Base-by-base conservation (phyloP, 2,113 vertebrate genomes). In the Prolemur simus region DNA sequence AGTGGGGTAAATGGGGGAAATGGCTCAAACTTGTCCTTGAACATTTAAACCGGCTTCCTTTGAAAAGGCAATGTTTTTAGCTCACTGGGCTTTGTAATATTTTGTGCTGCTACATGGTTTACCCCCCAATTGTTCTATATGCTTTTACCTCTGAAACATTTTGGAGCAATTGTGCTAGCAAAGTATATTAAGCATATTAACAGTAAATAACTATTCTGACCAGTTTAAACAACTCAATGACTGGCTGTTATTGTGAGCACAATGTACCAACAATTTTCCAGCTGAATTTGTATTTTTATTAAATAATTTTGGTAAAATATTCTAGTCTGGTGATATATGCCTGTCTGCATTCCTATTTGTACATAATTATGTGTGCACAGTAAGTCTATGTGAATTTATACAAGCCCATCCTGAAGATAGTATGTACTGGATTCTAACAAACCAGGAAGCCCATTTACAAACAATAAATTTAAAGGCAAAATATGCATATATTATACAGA, bases 121-220 rank as follows among this genome's bases (percentile, higher is more conserved):
- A 37, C 6, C 14, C 23, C 27, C 1, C 34, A 52, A 58, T 29
- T 77, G 23, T 85, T 83, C 81, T 58, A 18, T 66, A 69, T 49
- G 66, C 10, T 56, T 92, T 96, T 80, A 91, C 95, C 85, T 87
- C 76, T 85, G 54, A 82, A 86, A 92, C 23, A 85, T 32, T 64
- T 52, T 60, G 37, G 42, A 58, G 15, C 47, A 73, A 64, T 25
- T 68, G 7, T 90, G 42, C 29, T 83, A 64, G 23, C 32, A 80
- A 91, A 63, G 32, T 20, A 80, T 66, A 84, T 34, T 69, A 69
- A 94, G 32, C 18, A 83, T 77, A 71, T 78, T 71, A 69, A 94
- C 27, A 87, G 39, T 49, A 96, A 89, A 42, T 87, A 90, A 91
- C 81, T 74, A 78, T 81, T 77, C 68, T 91, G 39, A 74, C 42